These are phyloP conservation scores for Emydoidea blandingii DNA, from an alignment of 2,797 vertebrate genomes.

Conservation along the genomic window DNA sequence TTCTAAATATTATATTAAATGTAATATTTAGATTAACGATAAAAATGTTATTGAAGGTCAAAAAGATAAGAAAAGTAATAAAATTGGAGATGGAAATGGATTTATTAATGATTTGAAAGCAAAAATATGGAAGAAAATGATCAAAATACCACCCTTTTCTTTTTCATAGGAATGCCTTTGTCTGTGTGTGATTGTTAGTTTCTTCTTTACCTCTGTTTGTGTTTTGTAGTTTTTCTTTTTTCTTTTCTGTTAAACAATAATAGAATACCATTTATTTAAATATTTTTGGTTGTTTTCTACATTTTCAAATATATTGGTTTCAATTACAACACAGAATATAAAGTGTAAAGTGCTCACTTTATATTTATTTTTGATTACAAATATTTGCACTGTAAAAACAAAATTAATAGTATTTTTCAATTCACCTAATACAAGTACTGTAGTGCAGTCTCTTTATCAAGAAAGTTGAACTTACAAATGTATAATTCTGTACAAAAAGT, in stretches of 20 bases:
- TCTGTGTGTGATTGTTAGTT: constrained; percentile 28
- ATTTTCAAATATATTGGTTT: too few species aligned
- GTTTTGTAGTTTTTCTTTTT: neutral
- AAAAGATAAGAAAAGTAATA: constrained; percentile 76
- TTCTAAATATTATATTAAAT: constrained; percentile 51
- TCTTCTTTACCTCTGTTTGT: constrained; percentile 13
- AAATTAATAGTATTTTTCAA: too few species aligned
- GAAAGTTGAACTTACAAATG: too few species aligned
- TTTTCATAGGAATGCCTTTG: constrained; percentile 52
- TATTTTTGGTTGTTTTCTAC: too few species aligned
- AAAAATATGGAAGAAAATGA: constrained; percentile 71
- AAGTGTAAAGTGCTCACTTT: too few species aligned
- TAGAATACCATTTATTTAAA: too few species aligned
- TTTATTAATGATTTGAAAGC: constrained; percentile 70
- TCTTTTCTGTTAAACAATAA: neutral
- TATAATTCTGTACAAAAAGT: too few species aligned
- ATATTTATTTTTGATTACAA: too few species aligned
- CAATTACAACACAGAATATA: too few species aligned
- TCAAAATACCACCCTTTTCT: constrained; percentile 63
- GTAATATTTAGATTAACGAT: neutral
- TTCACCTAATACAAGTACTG: too few species aligned
- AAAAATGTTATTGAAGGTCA: constrained; percentile 77
- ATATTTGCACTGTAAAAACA: too few species aligned
- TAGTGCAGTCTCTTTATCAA: too few species aligned
- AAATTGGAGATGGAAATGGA: constrained; percentile 75